Percentiles rank a stretch among this genome's conserved stretches.
phyloP scores from a whole-genome alignment of 1,140 invertebrate genomes.

The Acyrthosiphon pisum region DNA sequence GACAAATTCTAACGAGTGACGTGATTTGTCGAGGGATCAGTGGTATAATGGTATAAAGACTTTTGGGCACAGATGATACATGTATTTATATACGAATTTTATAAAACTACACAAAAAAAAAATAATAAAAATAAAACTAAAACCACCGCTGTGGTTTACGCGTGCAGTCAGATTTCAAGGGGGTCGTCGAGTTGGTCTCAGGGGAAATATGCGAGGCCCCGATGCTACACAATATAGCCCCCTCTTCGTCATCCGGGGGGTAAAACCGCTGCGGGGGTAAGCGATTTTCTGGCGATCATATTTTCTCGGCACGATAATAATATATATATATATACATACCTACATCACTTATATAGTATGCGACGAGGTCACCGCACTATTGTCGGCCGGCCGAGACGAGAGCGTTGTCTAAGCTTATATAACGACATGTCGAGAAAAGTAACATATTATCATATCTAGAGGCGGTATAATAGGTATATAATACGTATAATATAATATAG shows the following conservation, averaged over 20 bases:
- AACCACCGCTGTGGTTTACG: not conserved
- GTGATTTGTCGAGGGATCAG: not conserved
- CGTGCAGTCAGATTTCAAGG: not conserved
- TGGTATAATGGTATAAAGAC: not conserved
- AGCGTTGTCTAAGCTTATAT: not conserved
- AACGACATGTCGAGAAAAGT: not conserved
- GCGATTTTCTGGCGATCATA: not conserved
- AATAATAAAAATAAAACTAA: not conserved
- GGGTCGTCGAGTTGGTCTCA: not conserved
- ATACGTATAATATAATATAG: not conserved
- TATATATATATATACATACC: not conserved
- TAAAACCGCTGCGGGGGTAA: not conserved
- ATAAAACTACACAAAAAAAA: not conserved
- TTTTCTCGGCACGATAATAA: constrained; percentile 1
- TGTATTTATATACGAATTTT: not conserved
- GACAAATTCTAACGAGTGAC: not conserved
- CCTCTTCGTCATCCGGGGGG: not conserved
- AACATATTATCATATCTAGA: not conserved
- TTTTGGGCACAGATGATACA: not conserved
- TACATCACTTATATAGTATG: not conserved
- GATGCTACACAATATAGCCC: not conserved
- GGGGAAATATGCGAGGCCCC: constrained; percentile 7
- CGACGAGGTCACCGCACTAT: not conserved
- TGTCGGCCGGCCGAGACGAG: not conserved
- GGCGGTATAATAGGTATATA: not conserved